Conservation (phyloP, 2,113 vertebrate genomes). For the Lepus europaeus region DNA sequence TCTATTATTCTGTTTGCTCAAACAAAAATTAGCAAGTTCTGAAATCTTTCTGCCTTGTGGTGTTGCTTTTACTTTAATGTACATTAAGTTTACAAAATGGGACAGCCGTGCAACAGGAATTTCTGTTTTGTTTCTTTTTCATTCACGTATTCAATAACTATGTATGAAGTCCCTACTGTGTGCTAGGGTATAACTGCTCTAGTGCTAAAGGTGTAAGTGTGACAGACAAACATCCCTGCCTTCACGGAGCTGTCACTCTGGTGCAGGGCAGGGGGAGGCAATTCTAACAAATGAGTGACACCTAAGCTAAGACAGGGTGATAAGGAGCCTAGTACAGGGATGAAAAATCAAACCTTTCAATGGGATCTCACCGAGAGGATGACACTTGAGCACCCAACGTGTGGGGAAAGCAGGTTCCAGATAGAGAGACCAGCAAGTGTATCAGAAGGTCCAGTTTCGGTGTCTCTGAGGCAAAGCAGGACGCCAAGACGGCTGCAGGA, state of each 20-base stretch:
- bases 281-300: neutral
- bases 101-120: neutral
- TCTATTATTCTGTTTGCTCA: neutral
- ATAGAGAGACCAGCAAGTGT: neutral
- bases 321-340: neutral
- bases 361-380: neutral
- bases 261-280: neutral
- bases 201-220: neutral
- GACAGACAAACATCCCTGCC: neutral
- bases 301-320: neutral
- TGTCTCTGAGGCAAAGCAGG: neutral
- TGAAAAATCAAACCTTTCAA: neutral
- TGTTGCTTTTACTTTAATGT: neutral
- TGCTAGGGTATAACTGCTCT: neutral
- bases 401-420: neutral
- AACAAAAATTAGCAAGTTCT: neutral
- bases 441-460: neutral
- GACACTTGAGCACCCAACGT: neutral
- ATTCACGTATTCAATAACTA: constrained; percentile 9
- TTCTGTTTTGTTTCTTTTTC: constrained; percentile 27
- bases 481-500: neutral
- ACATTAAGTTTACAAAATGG: constrained; percentile 44
- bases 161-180: neutral
- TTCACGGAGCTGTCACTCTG: neutral
- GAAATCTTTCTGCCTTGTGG: neutral